Conservation (phyloP, 2,888 invertebrate species). For the Limnephilus lunatus region DNA sequence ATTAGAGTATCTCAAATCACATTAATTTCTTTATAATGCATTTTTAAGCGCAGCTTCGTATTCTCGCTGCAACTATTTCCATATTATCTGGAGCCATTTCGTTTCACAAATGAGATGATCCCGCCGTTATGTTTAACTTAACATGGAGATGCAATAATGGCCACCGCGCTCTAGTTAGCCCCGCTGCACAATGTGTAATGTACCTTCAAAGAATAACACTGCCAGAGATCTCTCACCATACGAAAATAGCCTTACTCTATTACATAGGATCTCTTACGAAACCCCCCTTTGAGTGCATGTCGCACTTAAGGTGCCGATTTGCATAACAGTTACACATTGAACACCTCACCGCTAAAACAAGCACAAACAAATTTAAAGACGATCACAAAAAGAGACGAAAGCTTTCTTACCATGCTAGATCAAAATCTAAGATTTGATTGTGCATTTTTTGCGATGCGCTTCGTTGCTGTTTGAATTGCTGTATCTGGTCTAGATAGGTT, state of each 20-base stretch:
- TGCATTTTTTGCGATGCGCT: background rate
- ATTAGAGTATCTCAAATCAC: background rate
- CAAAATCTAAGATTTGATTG: background rate
- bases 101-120: conserved; percentile 22
- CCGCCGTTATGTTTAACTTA: conserved; percentile 26
- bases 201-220: conserved; percentile 3
- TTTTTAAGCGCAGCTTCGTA: background rate
- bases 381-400: background rate
- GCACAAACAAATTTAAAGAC: background rate
- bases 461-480: background rate
- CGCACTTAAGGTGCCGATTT: conserved; percentile 39
- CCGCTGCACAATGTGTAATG: conserved; percentile 17
- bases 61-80: background rate
- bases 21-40: background rate
- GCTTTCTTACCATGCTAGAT: too few species aligned
- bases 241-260: conserved; percentile 10
- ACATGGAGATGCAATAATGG: conserved; percentile 39
- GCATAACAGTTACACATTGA: conserved; percentile 39
- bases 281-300: conserved; percentile 38
- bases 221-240: conserved; percentile 23
- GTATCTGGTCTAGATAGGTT: background rate
- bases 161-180: conserved; percentile 11
- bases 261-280: conserved; percentile 15
- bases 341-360: background rate
- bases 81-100: conserved; percentile 6